Evolutionary conservation across 2,113 vertebrate genomes (phyloP), one percentile per base, ranked within the genome.

Genomic region (Callipepla californica): DNA sequence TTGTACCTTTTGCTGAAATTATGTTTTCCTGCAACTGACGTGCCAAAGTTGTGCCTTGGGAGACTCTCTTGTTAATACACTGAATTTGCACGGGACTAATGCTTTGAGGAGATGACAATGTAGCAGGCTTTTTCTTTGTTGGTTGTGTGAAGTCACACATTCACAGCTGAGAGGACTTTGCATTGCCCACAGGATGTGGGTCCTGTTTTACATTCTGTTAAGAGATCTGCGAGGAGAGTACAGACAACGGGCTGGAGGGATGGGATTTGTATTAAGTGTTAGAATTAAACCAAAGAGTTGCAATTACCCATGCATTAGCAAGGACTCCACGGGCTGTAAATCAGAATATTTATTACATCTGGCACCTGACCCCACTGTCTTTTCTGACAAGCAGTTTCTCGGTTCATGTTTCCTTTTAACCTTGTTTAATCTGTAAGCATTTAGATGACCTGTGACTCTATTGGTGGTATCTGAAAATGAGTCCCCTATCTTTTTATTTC

Each of bases 1-100:
- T 86, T 66, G 8, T 50, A 69, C 16, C 61, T 92, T 93, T 89
- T 48, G 68, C 42, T 69, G 32, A 90, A 95, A 89, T 81, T 63
- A 28, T 68, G 11, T 90, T 92, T 92, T 72, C 38, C 25, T 53
- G 40, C 11, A 92, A 8, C 17, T 76, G 53, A 18, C 42, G 21
- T 19, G 18, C 20, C 21, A 13, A 57, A 81, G 22, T 57, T 87
- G 20, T 89, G 23, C 30, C n/a, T 88, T 70, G 50, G 20, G 82
- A 76, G 22, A 11, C 28, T 81, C 20, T 7, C 26, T 79, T 84
- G 70, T 34, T 77, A 87, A 59, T 59, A 20, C 2, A 0, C 21
- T 79, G 76, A 58, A 63, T 77, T 86, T 74, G 14, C 28, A 61
- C 58, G 22, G 32, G 19, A 28, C 12, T 80, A 57, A 38, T 13